phyloP scores from a whole-genome alignment of 2,888 invertebrate genomes.

The Sarcophaga rosellei region DNA sequence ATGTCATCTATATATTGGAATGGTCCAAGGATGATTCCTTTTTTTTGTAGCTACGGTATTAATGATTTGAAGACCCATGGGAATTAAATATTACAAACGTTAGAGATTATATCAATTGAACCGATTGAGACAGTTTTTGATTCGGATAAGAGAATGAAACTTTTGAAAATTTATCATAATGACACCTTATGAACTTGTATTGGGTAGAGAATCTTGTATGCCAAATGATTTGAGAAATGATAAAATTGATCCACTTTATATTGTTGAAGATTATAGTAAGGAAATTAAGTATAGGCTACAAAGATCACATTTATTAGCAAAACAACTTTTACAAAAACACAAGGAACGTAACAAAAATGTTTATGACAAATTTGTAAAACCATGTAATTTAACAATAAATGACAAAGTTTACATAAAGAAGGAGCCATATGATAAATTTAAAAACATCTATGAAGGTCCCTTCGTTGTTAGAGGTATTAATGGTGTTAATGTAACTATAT shows the following conservation, averaged over 20 bases:
- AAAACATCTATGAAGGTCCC: too few relatives aligned
- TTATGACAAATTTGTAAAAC: slow-evolving; percentile 21
- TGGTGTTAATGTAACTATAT: too few relatives aligned
- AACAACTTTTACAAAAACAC: slow-evolving; percentile 22
- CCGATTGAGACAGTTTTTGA: slow-evolving; percentile 32
- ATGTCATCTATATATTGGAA: slow-evolving; percentile 17
- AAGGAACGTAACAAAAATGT: slow-evolving; percentile 13
- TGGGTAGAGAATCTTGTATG: slow-evolving; percentile 6
- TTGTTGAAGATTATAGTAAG: slow-evolving; percentile 4
- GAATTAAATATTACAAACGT: slow-evolving; percentile 10
- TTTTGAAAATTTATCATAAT: slow-evolving; percentile 29
- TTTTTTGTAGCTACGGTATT: slow-evolving; percentile 20
- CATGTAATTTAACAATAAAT: too few relatives aligned
- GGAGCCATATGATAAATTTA: slow-evolving; percentile 25
- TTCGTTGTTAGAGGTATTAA: too few relatives aligned
- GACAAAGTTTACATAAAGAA: slow-evolving; percentile 25
- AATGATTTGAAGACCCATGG: slow-evolving; percentile 22
- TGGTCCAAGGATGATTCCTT: slow-evolving; percentile 37
- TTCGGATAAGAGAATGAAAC: slow-evolving; percentile 43
- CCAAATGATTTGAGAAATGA: background rate
- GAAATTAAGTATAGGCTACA: slow-evolving; percentile 33
- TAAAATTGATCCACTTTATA: slow-evolving; percentile 24
- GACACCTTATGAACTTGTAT: slow-evolving; percentile 43
- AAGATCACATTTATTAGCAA: slow-evolving; percentile 21
- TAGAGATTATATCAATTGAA: slow-evolving; percentile 28